These are phyloP conservation scores for Apodemia duryi DNA, from an alignment of 2,888 invertebrate genomes.

Conservation along the genomic window DNA sequence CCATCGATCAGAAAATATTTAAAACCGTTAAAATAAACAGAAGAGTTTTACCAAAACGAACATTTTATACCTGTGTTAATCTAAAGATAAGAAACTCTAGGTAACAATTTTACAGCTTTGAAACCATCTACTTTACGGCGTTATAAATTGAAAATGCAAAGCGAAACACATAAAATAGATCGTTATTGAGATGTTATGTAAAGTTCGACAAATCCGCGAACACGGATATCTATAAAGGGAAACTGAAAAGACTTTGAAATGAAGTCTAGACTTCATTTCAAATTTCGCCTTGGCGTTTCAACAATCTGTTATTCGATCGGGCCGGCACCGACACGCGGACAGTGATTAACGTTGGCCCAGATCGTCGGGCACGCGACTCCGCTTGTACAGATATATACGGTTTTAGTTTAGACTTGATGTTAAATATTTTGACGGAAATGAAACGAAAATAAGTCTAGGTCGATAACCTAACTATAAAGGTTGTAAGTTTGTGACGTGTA, in stretches of 20 bases:
- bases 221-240: conserved; percentile 24
- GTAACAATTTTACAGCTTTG: conserved; percentile 4
- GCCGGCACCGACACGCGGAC: conserved; percentile 31
- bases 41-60: not conserved
- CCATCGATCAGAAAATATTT: not conserved
- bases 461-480: not conserved
- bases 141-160: conserved; percentile 5
- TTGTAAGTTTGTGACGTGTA: no score
- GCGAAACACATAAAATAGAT: conserved; percentile 9
- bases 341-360: conserved; percentile 38
- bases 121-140: conserved; percentile 3
- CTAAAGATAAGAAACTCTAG: not conserved
- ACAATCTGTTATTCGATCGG: conserved; percentile 35
- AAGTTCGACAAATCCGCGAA: conserved; percentile 12
- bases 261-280: conserved; percentile 23
- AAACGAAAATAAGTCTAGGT: not conserved
- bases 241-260: no score
- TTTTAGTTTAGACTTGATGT: not conserved
- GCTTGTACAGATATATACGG: conserved; percentile 1
- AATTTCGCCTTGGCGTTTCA: conserved; percentile 32
- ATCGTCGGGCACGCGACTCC: conserved; percentile 37
- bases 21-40: not conserved
- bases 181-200: conserved; percentile 11
- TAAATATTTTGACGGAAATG: conserved; percentile 6
- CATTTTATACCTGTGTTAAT: not conserved